Base-by-base conservation (phyloP, 2,113 vertebrate genomes). In the Brachypodius melanocephalos region DNA sequence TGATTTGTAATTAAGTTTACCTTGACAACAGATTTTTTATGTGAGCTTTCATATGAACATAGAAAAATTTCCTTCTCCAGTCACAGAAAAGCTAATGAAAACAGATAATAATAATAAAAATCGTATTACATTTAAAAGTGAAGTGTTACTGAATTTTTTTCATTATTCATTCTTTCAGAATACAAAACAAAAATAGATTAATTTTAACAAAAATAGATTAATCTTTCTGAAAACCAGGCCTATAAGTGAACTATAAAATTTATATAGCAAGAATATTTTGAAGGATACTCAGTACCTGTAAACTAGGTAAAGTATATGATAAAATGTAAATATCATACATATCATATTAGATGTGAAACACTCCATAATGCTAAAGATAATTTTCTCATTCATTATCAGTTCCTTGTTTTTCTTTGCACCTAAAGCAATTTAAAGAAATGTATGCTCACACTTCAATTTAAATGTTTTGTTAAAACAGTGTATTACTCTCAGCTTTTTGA, bases 1-100 rank as follows among this genome's bases (percentile, higher is more conserved):
- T 87, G 43, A 52, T 81, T 72, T 85, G 32, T 82, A 89, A 89
- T 92, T 87, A 96, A 68, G n/a, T 91, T 93, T 85, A 57, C 34
- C 32, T 85, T 95, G 73, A 81, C 73, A 65, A 89, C 28, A 92
- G 32, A 63, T 43, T 68, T 85, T 92, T 97, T 75, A 74, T 72
- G 10, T 92, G 83, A 84, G 36, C 25, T 92, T 89, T 78, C 77
- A 49, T 67, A 74, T 42, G n/a, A 86, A 65, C 22, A 42, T 22
- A 82, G 12, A 10, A 42, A 1, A 68, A 68, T 65, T 85, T 90
- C 31, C 10, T 81, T 90, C n/a, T 71, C 17, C 52, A 65, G 48
- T 75, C 74, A 68, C 69, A 78, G 48, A 81, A 84, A 58, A 77
- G 25, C 15, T 67, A 84, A 85, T 36, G 31, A 90, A 90, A 94